Conservation (phyloP, 2,888 invertebrate genomes). For the Cheiracanthium punctorium region DNA sequence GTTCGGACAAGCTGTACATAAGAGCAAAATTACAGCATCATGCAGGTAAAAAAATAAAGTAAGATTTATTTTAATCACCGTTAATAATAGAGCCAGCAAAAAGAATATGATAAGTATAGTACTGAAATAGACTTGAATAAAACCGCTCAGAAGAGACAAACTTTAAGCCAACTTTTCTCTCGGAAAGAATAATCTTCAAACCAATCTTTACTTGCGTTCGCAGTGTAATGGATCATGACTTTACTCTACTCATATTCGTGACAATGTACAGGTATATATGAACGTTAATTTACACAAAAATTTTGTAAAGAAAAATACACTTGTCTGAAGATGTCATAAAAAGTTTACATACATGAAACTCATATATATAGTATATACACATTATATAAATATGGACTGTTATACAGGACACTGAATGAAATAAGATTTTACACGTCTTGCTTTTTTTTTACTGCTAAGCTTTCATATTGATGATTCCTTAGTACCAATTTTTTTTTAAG, state of each 20-base stretch:
- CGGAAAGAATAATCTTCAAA: not conserved
- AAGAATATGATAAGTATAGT: too few species aligned
- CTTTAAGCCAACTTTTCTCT: too few species aligned
- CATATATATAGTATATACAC: too few species aligned
- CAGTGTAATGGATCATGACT: not conserved
- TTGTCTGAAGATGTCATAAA: not conserved
- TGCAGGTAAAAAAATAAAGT: too few species aligned
- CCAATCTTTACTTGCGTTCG: not conserved
- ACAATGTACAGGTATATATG: not conserved
- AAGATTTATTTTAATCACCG: too few species aligned
- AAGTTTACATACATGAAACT: not conserved
- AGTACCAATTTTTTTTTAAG: not conserved
- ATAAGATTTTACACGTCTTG: not conserved
- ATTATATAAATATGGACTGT: not conserved
- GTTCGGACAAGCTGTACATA: too few species aligned
- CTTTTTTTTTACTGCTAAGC: not conserved
- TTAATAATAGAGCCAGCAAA: too few species aligned
- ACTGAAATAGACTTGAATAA: too few species aligned
- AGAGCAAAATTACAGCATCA: too few species aligned
- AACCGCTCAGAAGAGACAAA: too few species aligned
- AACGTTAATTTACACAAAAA: not conserved
- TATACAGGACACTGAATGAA: not conserved
- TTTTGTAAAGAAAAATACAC: not conserved
- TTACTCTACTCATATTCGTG: not conserved
- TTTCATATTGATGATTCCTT: not conserved